Evolutionary conservation across 2,797 vertebrate genomes (phyloP).

Genomic region (Pipistrellus nathusii): DNA sequence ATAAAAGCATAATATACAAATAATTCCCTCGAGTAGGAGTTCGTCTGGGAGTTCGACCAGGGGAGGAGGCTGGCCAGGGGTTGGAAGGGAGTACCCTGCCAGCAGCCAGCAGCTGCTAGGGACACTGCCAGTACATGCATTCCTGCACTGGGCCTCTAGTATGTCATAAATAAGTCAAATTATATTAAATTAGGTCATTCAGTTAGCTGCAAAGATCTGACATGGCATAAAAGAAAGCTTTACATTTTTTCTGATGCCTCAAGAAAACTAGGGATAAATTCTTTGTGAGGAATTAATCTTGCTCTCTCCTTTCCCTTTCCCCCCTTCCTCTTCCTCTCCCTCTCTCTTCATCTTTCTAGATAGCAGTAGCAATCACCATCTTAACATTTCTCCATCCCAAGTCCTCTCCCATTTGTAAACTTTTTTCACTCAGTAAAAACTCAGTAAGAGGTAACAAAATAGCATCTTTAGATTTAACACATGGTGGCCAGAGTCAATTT

Average conservation of each 20-base stretch:
- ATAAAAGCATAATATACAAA: too few species aligned
- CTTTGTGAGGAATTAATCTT: background rate
- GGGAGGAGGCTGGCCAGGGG: too few species aligned
- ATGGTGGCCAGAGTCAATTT: background rate
- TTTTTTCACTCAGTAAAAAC: background rate
- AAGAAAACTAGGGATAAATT: background rate
- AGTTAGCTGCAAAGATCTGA: background rate
- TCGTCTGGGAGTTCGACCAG: too few species aligned
- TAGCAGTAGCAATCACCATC: background rate
- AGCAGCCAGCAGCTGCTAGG: too few species aligned
- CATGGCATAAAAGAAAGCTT: background rate
- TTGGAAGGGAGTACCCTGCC: too few species aligned
- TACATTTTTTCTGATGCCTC: background rate
- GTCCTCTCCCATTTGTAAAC: background rate
- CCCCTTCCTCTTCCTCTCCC: too few species aligned
- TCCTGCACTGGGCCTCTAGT: background rate
- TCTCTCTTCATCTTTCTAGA: background rate
- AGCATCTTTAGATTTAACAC: background rate
- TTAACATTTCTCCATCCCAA: background rate
- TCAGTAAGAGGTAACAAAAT: background rate
- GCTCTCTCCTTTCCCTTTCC: background rate
- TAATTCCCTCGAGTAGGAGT: too few species aligned
- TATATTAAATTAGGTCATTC: background rate
- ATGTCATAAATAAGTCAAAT: background rate
- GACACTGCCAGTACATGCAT: too few species aligned